Evolutionary conservation across 2,113 vertebrate genomes (phyloP), one percentile per base, ranked within the genome.

Genomic region (Lampris megalopsis): DNA sequence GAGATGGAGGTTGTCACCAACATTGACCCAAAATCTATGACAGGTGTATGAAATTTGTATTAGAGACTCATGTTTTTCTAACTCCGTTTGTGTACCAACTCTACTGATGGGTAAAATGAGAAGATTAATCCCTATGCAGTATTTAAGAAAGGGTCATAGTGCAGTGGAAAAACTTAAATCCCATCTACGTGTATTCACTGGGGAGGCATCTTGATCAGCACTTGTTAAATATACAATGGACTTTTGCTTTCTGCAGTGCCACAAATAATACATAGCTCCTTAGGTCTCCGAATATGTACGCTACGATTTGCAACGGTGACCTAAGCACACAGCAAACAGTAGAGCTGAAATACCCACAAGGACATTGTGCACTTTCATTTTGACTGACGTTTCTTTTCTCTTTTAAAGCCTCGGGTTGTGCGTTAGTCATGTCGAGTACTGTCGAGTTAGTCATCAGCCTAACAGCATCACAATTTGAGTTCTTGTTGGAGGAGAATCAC

Each of bases 391-490:
- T 77, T 73, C 56, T 77, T 24, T 85, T 62, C 66, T 80, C 73
- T 54, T 40, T 75, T 53, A 67, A 2, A 9, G 73, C 84, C 75
- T 38, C 47, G 9, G 68, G 75, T n/a, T 62, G 0, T 69, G 71
- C 70, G 77, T 70, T 80, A 72, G 81, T 41, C 24, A 24, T 73
- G 79, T 68, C 62, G 80, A 63, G 43, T 37, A 75, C 42, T 66
- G 52, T 67, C 37, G 49, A 40, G 43, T 82, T 75, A 74, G 89
- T 91, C 83, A 83, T 36, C 63, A 61, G 42, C n/a, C 52, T 52
- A 41, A 63, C 57, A 66, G 53, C 42, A 76, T 78, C 63, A 64
- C 70, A 38, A 59, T 71, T 76, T 52, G 52, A 65, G 62, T 3
- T 37, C 4, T 45, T 68, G 60, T 5, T 24, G 53, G 42, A 72